Percentiles rank a stretch among this genome's conserved stretches.
Evolutionary conservation across 2,113 vertebrate species (phyloP).

Genomic region (Nothoprocta pentlandii): DNA sequence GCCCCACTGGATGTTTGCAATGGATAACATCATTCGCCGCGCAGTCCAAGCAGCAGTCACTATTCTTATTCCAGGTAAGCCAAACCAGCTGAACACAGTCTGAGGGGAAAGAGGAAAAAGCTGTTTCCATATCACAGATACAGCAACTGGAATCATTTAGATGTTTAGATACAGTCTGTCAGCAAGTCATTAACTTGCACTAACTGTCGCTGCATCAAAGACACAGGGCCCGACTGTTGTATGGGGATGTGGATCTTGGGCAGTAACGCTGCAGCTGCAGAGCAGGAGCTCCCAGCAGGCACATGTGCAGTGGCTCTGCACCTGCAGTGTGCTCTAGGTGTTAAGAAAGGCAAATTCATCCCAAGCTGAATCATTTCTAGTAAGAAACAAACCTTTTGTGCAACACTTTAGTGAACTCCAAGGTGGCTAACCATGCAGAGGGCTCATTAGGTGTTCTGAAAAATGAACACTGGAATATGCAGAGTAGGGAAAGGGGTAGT

Average conservation of each 20-base stretch:
- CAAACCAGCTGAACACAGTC: background rate
- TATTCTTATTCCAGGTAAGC: constrained; percentile 92
- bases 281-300: background rate
- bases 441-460: background rate
- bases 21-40: constrained; percentile 94
- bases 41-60: constrained; percentile 94
- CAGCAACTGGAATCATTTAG: background rate
- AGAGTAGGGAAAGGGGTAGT: background rate
- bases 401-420: background rate
- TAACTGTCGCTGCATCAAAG: background rate
- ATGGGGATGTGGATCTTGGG: background rate
- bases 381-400: background rate
- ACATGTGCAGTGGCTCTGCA: background rate
- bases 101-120: background rate
- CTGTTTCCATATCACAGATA: background rate
- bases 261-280: background rate
- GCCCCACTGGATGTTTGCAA: constrained; percentile 96
- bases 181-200: background rate
- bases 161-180: background rate
- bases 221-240: background rate
- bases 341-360: background rate
- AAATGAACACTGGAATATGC: background rate
- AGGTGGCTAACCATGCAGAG: background rate
- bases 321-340: background rate
- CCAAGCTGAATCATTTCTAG: background rate